Base-by-base conservation (phyloP, 2,888 invertebrate genomes). In the Oscheius onirici region DNA sequence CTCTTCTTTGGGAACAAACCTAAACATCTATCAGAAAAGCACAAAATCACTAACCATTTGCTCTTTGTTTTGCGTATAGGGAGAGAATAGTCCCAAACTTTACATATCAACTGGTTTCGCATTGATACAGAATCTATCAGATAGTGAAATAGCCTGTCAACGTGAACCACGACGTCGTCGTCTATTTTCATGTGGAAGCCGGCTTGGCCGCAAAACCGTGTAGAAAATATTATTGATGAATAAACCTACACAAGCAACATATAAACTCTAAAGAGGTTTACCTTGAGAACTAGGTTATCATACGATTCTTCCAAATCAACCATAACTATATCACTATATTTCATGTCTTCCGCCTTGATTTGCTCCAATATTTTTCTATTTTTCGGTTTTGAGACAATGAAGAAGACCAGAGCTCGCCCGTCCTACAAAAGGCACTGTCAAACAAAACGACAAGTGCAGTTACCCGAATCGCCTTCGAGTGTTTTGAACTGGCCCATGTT, bases 241-340 rank as follows among this genome's bases (percentile, higher is more conserved):
- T 75, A 74, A 11, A 74, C 71, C 74, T 74, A 15, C n/a, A 60
- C 44, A 10, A 22, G 2, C n/a, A 40, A 34, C 34, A 34, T 34
- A 34, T n/a, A n/a, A n/a, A n/a, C 17, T 22, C 10, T n/a, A n/a
- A n/a, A n/a, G n/a, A 15, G 13, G 8, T 52, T 43, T 40, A 79
- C 79, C 67, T 77, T 79, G 8, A 71, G 49, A 51, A 73, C 66
- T 22, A 79, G 43, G 11, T 72, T 54, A 22, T 77, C 75, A 63
- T 77, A 78, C 8, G 75, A 73, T 51, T 80, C 80, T 17, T 70
- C 65, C 51, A 80, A 44, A 58, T 69, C 65, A n/a, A 76, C 73
- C 17, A 79, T 55, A 26, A 79, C 71, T 24, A 77, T 6, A 55
- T 78, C 75, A 41, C 73, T 69, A 51, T 54, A 72, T 11, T 46